Base-by-base conservation (phyloP, 2,888 invertebrate genomes). In the Saturnia pavonia region DNA sequence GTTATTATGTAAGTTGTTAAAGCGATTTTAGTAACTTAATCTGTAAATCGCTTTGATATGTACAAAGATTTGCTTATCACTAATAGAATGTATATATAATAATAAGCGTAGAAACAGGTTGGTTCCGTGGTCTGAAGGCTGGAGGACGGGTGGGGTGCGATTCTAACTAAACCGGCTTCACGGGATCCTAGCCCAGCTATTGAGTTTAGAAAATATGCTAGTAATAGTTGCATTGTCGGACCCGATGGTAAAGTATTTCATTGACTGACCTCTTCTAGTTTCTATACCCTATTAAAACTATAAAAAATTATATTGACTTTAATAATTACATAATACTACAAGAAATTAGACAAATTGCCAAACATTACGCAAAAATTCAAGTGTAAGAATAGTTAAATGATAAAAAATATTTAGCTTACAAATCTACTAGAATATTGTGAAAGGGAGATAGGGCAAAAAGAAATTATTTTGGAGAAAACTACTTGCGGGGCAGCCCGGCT, bases 91-190 rank as follows among this genome's bases (percentile, higher is more conserved):
- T 67, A 48, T 67, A 25, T 51, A 51, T 67, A n/a, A 69, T 71
- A 69, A 67, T 72, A 69, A 45, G 69, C 74, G 78, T 79, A 80
- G 84, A 85, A 87, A 34, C 86, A 85, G 84, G 85, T 84, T 82
- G 78, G 83, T 76, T 73, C 76, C 69, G 72, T 69, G 67, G 75
- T 75, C 75, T 66, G 72, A 75, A 72, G 67, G 72, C 73, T 73
- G 72, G 72, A 69, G 70, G 72, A 71, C 14, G 70, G 68, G 73
- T 42, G 11, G 42, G 66, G 42, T 65, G 74, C 63, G 79, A 77
- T 80, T 75, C 75, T 76, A 84, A 89, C 75, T 76, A 84, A 89
- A 88, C 89, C 88, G 88, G 88, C 85, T 76, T 75, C 74, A 67
- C 77, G 74, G 77, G 74, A 73, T 78, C 76, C 72, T 76, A 75